A percentile compares a stretch with the other conserved stretches of the same genome.
Evolutionary conservation across 2,888 invertebrate species (phyloP).

Genomic region (Rhingia rostrata): DNA sequence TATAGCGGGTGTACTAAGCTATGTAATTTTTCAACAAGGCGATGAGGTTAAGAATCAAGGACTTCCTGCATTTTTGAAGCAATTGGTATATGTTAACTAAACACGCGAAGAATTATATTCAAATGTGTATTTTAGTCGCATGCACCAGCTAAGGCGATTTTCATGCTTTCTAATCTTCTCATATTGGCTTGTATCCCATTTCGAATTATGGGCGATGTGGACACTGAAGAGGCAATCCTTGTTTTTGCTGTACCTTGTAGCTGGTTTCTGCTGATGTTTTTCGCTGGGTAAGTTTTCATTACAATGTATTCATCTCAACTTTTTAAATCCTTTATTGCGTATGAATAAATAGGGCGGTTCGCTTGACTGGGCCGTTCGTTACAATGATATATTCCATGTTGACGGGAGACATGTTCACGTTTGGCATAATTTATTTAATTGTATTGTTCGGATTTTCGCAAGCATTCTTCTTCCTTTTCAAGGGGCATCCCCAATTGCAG

Average conservation of each 20-base stretch:
- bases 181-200: slow-evolving; percentile 95
- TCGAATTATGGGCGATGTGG: slow-evolving; percentile 88
- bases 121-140: slow-evolving; percentile 87
- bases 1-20: slow-evolving; percentile 92
- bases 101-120: neutral
- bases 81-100: slow-evolving; percentile 86
- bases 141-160: slow-evolving; percentile 97
- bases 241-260: slow-evolving; percentile 96
- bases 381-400: slow-evolving; percentile 99
- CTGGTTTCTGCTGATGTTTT: slow-evolving; percentile 99
- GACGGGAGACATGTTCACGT: slow-evolving; percentile 98
- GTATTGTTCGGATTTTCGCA: slow-evolving; percentile 98
- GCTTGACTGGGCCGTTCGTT: slow-evolving; percentile 98
- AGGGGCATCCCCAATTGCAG: slow-evolving; percentile 92
- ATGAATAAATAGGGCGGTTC: slow-evolving; percentile 88
- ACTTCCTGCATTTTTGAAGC: slow-evolving; percentile 93
- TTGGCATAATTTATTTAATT: slow-evolving; percentile 97
- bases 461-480: slow-evolving; percentile 97
- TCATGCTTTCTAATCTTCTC: slow-evolving; percentile 94
- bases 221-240: slow-evolving; percentile 95
- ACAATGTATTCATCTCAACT: neutral
- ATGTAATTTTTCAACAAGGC: slow-evolving; percentile 95
- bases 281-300: slow-evolving; percentile 91
- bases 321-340: neutral
- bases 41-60: slow-evolving; percentile 98